Conservation (phyloP, 2,113 vertebrate genomes). For the Chroicocephalus ridibundus region DNA sequence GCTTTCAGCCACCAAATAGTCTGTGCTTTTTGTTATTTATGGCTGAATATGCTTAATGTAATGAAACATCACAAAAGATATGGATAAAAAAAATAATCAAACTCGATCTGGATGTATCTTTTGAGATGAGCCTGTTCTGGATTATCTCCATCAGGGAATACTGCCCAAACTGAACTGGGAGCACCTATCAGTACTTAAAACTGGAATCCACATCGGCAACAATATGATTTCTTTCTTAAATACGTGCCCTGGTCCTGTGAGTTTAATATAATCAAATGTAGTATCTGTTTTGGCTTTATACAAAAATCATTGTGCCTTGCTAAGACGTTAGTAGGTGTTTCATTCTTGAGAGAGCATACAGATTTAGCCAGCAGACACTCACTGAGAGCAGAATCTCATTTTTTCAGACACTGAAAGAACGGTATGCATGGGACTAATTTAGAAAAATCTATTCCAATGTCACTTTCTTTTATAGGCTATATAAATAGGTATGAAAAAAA, state of each 20-base stretch:
- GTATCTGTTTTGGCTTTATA: neutral
- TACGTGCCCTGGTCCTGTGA: neutral
- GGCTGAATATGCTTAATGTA: neutral
- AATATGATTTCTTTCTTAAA: neutral
- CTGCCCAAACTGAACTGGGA: neutral
- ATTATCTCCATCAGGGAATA: neutral
- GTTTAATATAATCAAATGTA: neutral
- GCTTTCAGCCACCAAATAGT: neutral
- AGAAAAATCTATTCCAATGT: constrained; percentile 44
- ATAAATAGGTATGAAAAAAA: constrained; percentile 35
- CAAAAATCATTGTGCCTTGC: neutral
- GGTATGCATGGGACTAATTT: constrained; percentile 33
- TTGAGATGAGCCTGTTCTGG: neutral
- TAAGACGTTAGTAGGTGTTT: neutral
- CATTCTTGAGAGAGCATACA: neutral
- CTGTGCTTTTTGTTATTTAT: neutral
- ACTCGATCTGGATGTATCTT: neutral
- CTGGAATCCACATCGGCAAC: neutral
- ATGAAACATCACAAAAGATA: neutral
- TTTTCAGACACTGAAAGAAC: neutral
- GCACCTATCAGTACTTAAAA: neutral
- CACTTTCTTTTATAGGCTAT: constrained; percentile 55
- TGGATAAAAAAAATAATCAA: neutral
- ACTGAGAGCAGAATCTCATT: neutral
- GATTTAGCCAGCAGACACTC: constrained; percentile 2